Conservation (phyloP, 1,140 invertebrate species). For the Lasioglossum albipes region DNA sequence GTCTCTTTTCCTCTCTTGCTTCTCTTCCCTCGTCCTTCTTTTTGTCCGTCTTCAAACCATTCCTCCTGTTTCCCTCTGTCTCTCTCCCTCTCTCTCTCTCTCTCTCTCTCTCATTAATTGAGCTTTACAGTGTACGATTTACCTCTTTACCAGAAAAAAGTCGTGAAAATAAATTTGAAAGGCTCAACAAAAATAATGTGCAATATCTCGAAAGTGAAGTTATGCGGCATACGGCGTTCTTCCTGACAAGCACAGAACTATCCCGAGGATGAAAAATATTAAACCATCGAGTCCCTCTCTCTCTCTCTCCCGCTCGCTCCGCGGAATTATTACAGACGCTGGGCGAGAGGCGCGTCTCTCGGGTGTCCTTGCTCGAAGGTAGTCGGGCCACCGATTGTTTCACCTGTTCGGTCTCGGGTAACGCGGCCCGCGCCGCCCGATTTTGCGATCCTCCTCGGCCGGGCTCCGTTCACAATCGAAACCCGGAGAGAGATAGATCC, state of each 20-base stretch:
- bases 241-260: no score
- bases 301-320: background rate
- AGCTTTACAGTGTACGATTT: no score
- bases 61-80: conserved; percentile 6
- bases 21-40: conserved; percentile 22
- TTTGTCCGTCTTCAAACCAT: conserved; percentile 6
- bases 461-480: background rate
- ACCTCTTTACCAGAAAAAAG: no score
- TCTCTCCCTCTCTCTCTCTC: conserved; percentile 12
- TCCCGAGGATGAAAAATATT: no score
- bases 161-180: no score
- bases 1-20: background rate
- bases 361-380: conserved; percentile 1
- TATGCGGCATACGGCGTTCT: no score
- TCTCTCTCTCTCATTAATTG: no score
- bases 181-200: no score
- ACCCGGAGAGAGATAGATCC: background rate
- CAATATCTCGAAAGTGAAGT: no score
- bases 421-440: background rate
- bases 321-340: background rate
- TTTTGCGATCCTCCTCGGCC: background rate
- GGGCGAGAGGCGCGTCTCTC: background rate
- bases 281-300: no score
- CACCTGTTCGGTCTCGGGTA: background rate
- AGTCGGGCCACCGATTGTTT: background rate